These are phyloP conservation scores for Coptodon rendalli DNA, from an alignment of 2,113 vertebrate species.

Conservation along the genomic window DNA sequence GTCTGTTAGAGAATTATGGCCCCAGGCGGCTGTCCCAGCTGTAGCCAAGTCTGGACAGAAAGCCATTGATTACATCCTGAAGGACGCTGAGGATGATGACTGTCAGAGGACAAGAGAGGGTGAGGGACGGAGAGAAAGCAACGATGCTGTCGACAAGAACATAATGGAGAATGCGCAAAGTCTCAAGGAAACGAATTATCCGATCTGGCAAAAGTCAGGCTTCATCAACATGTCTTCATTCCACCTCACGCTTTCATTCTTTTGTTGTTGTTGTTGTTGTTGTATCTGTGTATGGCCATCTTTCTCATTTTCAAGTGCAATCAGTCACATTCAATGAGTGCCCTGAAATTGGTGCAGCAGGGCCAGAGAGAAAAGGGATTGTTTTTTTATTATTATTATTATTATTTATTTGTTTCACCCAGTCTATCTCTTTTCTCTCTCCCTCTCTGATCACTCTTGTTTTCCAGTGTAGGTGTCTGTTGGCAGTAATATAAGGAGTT, in stretches of 20 bases:
- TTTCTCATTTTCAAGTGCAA: not conserved
- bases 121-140: conserved; percentile 3
- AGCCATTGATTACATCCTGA: conserved; percentile 64
- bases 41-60: conserved; percentile 41
- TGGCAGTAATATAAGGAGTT: conserved; percentile 39
- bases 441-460: not conserved
- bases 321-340: not conserved
- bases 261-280: not conserved
- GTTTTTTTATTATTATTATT: not conserved
- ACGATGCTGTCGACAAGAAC: conserved; percentile 22
- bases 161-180: conserved; percentile 40
- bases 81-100: conserved; percentile 48
- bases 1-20: conserved; percentile 60
- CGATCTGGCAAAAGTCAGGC: conserved; percentile 5
- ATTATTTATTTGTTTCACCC: not conserved
- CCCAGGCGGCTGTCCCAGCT: conserved; percentile 43
- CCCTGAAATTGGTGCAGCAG: not conserved
- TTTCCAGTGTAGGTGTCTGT: conserved; percentile 16
- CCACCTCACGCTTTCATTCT: not conserved
- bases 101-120: conserved; percentile 19
- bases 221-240: not conserved
- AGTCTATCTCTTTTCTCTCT: not conserved
- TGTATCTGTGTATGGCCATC: not conserved
- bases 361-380: not conserved
- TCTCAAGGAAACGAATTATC: conserved; percentile 38